Percentiles rank a stretch among this genome's conserved stretches.
phyloP scores from a whole-genome alignment of 2,888 invertebrate genomes.

The Acrobasis consociella region DNA sequence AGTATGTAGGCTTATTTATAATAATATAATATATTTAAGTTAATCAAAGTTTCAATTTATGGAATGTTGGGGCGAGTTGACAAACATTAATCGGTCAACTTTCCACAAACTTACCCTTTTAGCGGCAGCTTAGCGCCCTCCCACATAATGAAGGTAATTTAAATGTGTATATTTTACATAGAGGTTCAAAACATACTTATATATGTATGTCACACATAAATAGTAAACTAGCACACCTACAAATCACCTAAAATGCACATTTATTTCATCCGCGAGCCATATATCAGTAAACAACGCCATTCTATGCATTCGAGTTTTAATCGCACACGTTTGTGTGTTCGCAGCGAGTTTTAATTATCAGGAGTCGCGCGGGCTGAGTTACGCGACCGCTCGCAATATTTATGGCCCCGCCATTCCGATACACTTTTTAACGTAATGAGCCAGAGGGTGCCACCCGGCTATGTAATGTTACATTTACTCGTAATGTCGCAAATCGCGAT shows the following conservation, averaged over 20 bases:
- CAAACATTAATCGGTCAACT: too few relatives aligned
- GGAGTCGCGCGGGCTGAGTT: constrained; percentile 78
- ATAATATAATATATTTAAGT: too few relatives aligned
- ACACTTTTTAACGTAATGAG: constrained; percentile 83
- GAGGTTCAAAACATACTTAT: too few relatives aligned
- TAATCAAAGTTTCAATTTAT: too few relatives aligned
- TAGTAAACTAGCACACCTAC: neutral
- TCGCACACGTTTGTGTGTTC: constrained; percentile 79
- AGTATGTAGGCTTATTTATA: too few relatives aligned
- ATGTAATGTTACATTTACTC: constrained; percentile 30
- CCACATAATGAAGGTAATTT: too few relatives aligned
- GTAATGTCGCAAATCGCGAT: constrained; percentile 26
- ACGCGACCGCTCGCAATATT: constrained; percentile 83
- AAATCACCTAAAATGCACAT: neutral
- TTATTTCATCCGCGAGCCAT: constrained; percentile 8
- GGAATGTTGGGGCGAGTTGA: too few relatives aligned
- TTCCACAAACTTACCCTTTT: too few relatives aligned
- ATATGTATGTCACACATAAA: neutral
- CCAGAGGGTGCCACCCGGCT: constrained; percentile 54
- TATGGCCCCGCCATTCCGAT: constrained; percentile 78
- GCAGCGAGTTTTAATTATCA: constrained; percentile 83
- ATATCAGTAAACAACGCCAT: constrained; percentile 47
- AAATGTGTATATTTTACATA: too few relatives aligned
- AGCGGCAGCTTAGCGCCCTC: too few relatives aligned
- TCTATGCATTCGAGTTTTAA: constrained; percentile 74